A percentile compares a stretch with the other conserved stretches of the same genome.
phyloP scores from a whole-genome alignment of 1,140 invertebrate genomes.

The Euschistus heros region DNA sequence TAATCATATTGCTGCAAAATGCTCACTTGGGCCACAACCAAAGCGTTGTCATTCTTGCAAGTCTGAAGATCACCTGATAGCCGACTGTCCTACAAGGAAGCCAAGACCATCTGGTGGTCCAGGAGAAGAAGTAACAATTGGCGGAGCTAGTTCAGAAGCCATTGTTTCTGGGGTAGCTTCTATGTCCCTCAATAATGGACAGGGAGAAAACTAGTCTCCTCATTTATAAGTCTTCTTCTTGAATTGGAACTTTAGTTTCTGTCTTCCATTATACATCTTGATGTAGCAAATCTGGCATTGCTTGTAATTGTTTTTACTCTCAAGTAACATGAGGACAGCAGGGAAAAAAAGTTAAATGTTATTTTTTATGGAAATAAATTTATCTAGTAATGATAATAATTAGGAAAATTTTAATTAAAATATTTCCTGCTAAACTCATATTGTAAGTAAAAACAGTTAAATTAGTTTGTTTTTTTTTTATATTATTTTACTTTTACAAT shows the following conservation, averaged over 20 bases:
- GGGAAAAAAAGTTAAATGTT: background rate
- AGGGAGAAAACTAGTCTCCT: slow-evolving; percentile 16
- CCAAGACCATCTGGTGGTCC: slow-evolving; percentile 26
- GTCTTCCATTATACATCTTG: too few species aligned
- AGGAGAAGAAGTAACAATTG: slow-evolving; percentile 27
- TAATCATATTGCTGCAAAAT: slow-evolving; percentile 82
- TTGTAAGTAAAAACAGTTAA: background rate
- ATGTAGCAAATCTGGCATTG: too few species aligned
- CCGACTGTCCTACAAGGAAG: slow-evolving; percentile 58
- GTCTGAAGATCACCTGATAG: slow-evolving; percentile 72
- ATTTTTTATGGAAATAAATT: background rate
- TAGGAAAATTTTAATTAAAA: slow-evolving; percentile 1
- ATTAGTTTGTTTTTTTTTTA: too few species aligned
- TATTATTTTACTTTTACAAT: too few species aligned
- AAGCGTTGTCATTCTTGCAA: slow-evolving; percentile 83
- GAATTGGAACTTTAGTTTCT: background rate
- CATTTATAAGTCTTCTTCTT: background rate
- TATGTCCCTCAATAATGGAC: slow-evolving; percentile 19
- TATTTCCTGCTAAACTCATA: background rate
- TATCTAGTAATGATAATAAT: background rate
- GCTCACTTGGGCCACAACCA: slow-evolving; percentile 70
- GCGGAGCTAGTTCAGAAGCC: slow-evolving; percentile 17
- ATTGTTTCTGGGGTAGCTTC: slow-evolving; percentile 23
- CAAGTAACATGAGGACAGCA: too few species aligned
- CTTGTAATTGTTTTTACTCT: too few species aligned